Evolutionary conservation across 1,140 invertebrate species (phyloP), one percentile per base, ranked within the genome.

Genomic region (Pinna nobilis): DNA sequence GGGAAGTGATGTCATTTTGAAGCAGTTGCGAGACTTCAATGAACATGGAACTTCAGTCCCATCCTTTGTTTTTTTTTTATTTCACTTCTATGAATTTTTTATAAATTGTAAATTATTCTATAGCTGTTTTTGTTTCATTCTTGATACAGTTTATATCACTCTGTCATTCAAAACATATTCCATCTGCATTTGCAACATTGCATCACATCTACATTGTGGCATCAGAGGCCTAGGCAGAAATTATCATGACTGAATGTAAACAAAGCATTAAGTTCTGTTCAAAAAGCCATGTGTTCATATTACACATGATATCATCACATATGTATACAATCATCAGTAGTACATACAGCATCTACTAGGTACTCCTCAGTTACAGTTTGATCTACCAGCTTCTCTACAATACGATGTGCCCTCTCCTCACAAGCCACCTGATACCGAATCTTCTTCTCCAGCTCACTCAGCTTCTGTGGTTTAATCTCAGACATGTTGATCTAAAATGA

Each of bases 391-490:
- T 63, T 67, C 53, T 76, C 67, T 0, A 80, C 76, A 73, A 78
- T 69, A 4, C 64, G 50, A 59, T 75, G 77, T n/a, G 79, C 79
- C 65, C 60, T 80, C 28, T 77, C 73, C 50, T 80, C 79, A 61
- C 41, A 75, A 5, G 66, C 74, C 15, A 76, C 77, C 41, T 74
- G 70, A 15, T 77, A 44, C 33, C 76, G 70, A 11, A 77, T 76
- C 61, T 76, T 74, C 4, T 35, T 50, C 57, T 80, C 79, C 32
- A 77, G 23, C 20, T 66, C 55, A 9, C 51, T 55, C 59, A 65
- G 72, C 37, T 63, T 69, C 13, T 44, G 39, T 11, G 33, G 20
- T n/a, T 69, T 44, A 11, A 44, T 44, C 9, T 44, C 39, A 9
- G n/a, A 44, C n/a, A 44, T 44, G 9, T 44, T 44, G 9, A 44